Evolutionary conservation across 2,113 vertebrate species (phyloP).

Genomic region (Cygnus buccinator): DNA sequence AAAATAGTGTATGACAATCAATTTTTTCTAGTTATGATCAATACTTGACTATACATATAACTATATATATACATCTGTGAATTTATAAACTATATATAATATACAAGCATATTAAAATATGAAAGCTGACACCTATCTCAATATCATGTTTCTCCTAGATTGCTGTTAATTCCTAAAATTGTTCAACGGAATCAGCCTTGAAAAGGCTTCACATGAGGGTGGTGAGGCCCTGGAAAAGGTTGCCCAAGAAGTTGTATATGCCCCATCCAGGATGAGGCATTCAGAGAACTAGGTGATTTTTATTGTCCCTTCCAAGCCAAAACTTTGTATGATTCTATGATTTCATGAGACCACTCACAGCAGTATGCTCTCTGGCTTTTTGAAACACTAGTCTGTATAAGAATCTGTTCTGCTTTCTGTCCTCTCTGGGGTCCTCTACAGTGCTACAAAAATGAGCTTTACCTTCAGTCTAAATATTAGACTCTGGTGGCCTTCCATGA

Average conservation of each 20-base stretch:
- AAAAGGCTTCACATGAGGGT: background rate
- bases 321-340: no score
- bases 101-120: background rate
- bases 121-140: background rate
- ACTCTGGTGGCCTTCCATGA: no score
- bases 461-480: background rate
- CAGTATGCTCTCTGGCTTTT: background rate
- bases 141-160: background rate
- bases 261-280: no score
- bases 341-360: background rate
- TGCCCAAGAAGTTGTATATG: no score
- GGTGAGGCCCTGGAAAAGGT: no score
- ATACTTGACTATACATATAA: background rate
- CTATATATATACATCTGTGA: background rate
- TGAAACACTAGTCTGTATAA: background rate
- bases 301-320: no score
- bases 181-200: background rate
- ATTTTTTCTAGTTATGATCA: background rate
- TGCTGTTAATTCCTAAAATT: background rate
- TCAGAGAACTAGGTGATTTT: no score
- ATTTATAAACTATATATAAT: background rate
- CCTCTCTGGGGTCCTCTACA: background rate
- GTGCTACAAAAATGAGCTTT: background rate
- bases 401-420: background rate
- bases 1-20: accelerated